These are phyloP conservation scores for Damaliscus lunatus DNA, from an alignment of 2,113 vertebrate species.

Conservation along the genomic window DNA sequence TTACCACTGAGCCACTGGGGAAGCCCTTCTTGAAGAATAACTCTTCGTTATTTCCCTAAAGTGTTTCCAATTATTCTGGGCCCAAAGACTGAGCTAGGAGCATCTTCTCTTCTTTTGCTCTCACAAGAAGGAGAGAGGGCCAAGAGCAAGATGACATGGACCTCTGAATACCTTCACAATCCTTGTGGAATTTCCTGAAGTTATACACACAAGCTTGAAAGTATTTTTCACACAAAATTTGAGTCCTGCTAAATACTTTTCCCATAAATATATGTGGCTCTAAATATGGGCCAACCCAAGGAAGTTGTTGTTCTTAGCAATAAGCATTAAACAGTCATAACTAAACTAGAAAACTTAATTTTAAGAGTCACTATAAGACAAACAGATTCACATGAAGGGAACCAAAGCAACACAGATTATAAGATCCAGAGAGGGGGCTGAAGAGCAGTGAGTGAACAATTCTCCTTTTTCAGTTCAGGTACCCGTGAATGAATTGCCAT, in stretches of 20 bases:
- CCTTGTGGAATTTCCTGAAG: background rate
- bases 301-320: background rate
- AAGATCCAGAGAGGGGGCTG: background rate
- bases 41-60: conserved; percentile 3
- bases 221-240: conserved; percentile 22
- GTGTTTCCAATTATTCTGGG: background rate
- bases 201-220: background rate
- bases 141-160: background rate
- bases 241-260: background rate
- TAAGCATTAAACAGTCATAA: background rate
- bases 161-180: background rate
- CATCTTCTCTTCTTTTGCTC: background rate
- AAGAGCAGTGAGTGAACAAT: background rate
- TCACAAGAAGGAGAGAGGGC: background rate
- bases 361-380: background rate
- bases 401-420: background rate
- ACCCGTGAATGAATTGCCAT: background rate
- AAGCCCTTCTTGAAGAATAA: background rate
- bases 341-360: conserved; percentile 35
- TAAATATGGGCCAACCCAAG: background rate
- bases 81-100: background rate
- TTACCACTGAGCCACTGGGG: background rate
- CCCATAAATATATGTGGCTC: background rate
- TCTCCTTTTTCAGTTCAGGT: background rate
- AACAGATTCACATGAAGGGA: background rate